Conservation (phyloP, 2,113 vertebrate genomes). For the Uria lomvia region DNA sequence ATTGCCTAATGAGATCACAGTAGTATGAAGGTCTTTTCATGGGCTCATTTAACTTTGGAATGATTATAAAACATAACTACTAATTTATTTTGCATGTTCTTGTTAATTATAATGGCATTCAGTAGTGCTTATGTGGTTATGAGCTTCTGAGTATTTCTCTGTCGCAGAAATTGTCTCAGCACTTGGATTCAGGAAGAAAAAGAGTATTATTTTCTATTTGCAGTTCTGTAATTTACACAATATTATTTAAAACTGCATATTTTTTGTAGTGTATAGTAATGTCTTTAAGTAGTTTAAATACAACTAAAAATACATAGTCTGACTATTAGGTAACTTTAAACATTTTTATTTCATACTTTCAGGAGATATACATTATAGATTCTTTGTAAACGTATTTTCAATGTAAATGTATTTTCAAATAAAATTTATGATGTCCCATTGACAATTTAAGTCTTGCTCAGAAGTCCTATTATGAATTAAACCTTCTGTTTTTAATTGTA, state of each 20-base stretch:
- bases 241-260: neutral
- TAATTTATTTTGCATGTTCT: constrained; percentile 41
- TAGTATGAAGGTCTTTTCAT: constrained; percentile 13
- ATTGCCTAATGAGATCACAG: neutral
- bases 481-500: neutral
- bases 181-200: neutral
- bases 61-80: constrained; percentile 27
- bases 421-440: neutral
- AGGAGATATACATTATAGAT: neutral
- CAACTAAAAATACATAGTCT: neutral
- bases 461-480: neutral
- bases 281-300: neutral
- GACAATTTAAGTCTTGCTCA: neutral
- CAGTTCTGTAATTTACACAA: neutral
- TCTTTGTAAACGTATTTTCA: neutral
- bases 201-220: neutral
- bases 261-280: neutral
- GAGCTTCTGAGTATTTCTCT: neutral
- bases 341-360: neutral
- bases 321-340: neutral
- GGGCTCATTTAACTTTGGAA: constrained; percentile 28
- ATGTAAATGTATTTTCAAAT: neutral
- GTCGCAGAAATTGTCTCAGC: neutral
- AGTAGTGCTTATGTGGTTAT: neutral
- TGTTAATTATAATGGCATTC: constrained; percentile 45